Evolutionary conservation across 2,888 invertebrate genomes (phyloP).

Genomic region (Sisyra nigra): DNA sequence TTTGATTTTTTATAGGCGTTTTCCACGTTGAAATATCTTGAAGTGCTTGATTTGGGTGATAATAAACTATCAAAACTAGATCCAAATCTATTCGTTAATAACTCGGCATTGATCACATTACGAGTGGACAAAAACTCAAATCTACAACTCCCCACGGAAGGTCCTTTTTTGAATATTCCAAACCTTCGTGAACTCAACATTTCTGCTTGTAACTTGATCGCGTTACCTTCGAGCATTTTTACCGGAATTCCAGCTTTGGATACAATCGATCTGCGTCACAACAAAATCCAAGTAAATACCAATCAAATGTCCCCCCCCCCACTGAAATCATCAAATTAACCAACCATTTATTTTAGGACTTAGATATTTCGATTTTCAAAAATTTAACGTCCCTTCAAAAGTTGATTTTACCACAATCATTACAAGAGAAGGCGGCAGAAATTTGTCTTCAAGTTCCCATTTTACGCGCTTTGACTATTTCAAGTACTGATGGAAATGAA

Average conservation of each 20-base stretch:
- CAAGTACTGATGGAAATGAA: neutral
- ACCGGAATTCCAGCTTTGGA: constrained; percentile 21
- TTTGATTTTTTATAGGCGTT: constrained; percentile 20
- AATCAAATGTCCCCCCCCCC: no score
- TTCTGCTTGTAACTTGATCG: constrained; percentile 23
- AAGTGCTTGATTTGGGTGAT: constrained; percentile 22
- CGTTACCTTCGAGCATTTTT: constrained; percentile 24
- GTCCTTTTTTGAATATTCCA: constrained; percentile 23
- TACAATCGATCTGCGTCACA: constrained; percentile 22
- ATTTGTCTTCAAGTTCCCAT: neutral
- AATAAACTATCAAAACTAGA: constrained; percentile 30
- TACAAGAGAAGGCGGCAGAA: neutral
- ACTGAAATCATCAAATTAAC: no score
- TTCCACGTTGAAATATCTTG: constrained; percentile 18
- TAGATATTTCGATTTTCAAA: neutral
- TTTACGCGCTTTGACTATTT: neutral
- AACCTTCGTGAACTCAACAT: constrained; percentile 22
- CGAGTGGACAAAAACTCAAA: constrained; percentile 29
- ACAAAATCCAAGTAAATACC: constrained; percentile 20
- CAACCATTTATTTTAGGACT: neutral
- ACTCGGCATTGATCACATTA: constrained; percentile 27
- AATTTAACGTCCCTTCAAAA: neutral
- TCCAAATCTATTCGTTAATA: constrained; percentile 26
- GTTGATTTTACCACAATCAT: neutral
- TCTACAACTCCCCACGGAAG: constrained; percentile 19